A percentile compares a stretch with the other conserved stretches of the same genome.
These are phyloP conservation scores for Sandelia bainsii DNA, from an alignment of 2,797 vertebrate genomes.

Conservation along the genomic window DNA sequence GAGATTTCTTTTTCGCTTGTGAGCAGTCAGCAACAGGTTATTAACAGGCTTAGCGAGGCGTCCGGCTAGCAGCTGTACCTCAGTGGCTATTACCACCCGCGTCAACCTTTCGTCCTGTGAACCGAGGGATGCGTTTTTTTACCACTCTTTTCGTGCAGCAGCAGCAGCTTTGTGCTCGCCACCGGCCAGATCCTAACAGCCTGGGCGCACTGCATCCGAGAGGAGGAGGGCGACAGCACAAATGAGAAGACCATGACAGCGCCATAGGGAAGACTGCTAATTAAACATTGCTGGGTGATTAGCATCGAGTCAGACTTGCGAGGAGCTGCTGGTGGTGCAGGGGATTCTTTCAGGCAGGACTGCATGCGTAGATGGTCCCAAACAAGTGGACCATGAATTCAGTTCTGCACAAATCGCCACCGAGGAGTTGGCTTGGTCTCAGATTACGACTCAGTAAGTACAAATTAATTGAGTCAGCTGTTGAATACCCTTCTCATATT, in stretches of 20 bases:
- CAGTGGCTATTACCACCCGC: background rate
- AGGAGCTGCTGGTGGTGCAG: constrained; percentile 28
- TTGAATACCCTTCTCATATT: background rate
- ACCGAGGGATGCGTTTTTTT: constrained; percentile 8
- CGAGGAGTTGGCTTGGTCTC: constrained; percentile 81
- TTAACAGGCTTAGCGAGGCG: constrained; percentile 25
- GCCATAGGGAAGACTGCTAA: constrained; percentile 17
- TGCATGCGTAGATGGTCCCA: constrained; percentile 80
- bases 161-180: constrained; percentile 48
- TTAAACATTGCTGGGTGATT: constrained; percentile 15
- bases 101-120: constrained; percentile 1
- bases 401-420: constrained; percentile 74
- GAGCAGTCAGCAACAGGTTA: constrained; percentile 71
- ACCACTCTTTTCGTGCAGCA: constrained; percentile 30
- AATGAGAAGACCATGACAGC: constrained; percentile 25
- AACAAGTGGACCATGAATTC: constrained; percentile 82
- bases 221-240: background rate
- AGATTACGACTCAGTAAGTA: constrained; percentile 79
- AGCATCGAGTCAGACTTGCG: constrained; percentile 21
- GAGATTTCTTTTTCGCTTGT: constrained; percentile 23
- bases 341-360: constrained; percentile 9
- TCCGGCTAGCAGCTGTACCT: constrained; percentile 3
- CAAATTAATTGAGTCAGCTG: background rate
- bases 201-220: constrained; percentile 2
- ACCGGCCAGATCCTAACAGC: constrained; percentile 23